phyloP scores from a whole-genome alignment of 2,888 invertebrate genomes.

The Tinea pellionella region DNA sequence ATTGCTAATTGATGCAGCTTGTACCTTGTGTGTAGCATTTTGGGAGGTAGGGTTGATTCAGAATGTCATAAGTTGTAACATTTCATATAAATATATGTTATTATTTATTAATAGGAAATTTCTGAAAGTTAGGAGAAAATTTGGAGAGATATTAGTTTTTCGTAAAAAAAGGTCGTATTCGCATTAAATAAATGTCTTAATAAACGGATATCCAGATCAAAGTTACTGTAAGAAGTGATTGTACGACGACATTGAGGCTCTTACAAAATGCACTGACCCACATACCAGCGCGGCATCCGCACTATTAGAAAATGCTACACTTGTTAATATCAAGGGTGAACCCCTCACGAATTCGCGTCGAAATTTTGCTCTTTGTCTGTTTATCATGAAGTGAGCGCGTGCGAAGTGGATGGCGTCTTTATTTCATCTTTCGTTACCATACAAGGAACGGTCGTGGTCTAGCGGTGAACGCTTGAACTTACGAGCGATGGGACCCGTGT shows the following conservation, averaged over 20 bases:
- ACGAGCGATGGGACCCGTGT: no score
- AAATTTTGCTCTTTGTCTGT: conserved; percentile 12
- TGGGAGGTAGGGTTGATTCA: no score
- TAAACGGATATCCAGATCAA: not conserved
- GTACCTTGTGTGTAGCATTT: no score
- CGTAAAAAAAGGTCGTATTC: no score
- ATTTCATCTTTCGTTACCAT: not conserved
- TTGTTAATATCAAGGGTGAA: conserved; percentile 36
- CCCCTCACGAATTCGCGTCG: conserved; percentile 25
- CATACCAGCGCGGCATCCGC: conserved; percentile 39
- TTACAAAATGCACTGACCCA: conserved; percentile 42
- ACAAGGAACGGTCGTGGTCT: no score
- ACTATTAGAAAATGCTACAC: conserved; percentile 29
- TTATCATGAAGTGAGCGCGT: not conserved
- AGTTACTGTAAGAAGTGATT: not conserved
- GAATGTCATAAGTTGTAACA: no score
- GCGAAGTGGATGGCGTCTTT: not conserved
- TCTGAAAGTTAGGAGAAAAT: no score
- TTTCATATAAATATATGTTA: no score
- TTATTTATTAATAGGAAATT: no score
- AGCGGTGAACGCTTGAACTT: no score
- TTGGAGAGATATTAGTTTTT: no score
- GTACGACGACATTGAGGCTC: conserved; percentile 35
- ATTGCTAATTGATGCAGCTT: no score
- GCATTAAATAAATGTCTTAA: not conserved